Base-by-base conservation (phyloP, 2,113 vertebrate genomes). In the Thryonomys swinderianus region DNA sequence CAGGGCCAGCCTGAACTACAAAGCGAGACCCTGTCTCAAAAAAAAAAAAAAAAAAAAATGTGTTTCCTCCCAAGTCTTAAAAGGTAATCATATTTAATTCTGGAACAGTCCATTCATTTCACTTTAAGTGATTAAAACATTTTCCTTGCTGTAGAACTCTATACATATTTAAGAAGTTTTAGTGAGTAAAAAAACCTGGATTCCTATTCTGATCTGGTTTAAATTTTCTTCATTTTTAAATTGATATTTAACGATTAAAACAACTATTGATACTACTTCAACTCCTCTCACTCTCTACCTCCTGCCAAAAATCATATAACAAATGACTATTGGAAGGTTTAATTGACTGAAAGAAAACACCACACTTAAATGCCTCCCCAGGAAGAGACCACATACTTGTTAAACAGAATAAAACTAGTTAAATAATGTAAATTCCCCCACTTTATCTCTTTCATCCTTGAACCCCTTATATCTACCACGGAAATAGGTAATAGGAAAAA, bases 341-440 rank as follows among this genome's bases (percentile, higher is more conserved):
- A 88, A 74, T 57, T 73, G 61, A 84, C 74, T 74, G 55, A 94
- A 88, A 94, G 71, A 48, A 81, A 92, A 23, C 55, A 93, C 88
- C 30, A 14, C 42, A 27, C 48, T 67, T 61, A 83, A 76, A 86
- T 55, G 6, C 53, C 17, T 80, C 81, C 78, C 62, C 76, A 23
- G 66, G n/a, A 40, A 83, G 85, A 91, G 79, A 86, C 32, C 81
- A 85, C 0, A 4, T 11, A 85, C 59, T 86, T 83, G 45, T 37
- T 61, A 91, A 59, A 64, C 0, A 97, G 37, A 94, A 81, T 34
- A 25, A 40, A 78, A 76, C 59, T n/a, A 25, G 42, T 42, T 83
- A 53, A 40, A 76, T 79, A 79, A 64, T 2, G n/a, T 48, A 79
- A 64, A 23, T 32, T 53, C 5, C 5, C 53, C 53, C 4, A 6